A percentile compares a stretch with the other conserved stretches of the same genome.
Conservation (phyloP, 2,888 invertebrate species). For the Polydrusus cervinus region DNA sequence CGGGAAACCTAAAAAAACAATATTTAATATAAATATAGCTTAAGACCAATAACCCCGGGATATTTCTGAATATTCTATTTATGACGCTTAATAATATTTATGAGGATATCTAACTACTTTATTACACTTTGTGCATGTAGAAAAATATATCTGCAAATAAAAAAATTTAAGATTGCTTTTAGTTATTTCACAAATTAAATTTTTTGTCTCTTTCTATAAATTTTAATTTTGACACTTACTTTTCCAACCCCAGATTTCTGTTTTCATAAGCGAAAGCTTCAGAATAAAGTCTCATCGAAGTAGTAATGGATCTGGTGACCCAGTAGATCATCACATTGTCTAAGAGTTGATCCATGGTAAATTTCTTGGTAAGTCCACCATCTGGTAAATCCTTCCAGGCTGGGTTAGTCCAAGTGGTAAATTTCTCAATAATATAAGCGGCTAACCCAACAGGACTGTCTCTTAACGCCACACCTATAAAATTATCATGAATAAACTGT, state of each 20-base stretch:
- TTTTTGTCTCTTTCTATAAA: too few relatives aligned
- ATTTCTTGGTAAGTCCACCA: constrained; percentile 79
- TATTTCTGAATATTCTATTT: too few relatives aligned
- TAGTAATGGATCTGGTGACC: constrained; percentile 81
- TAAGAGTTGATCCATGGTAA: constrained; percentile 80
- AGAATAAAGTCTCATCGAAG: constrained; percentile 83
- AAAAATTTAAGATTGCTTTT: too few relatives aligned
- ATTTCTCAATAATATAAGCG: constrained; percentile 93
- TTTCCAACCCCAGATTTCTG: constrained; percentile 48
- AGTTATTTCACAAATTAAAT: too few relatives aligned
- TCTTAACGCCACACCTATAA: constrained; percentile 78
- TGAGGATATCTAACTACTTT: too few relatives aligned
- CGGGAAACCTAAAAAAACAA: constrained; percentile 75
- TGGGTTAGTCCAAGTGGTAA: constrained; percentile 82
- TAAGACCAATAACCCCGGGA: too few relatives aligned
- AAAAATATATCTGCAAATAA: too few relatives aligned
- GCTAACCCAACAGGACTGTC: constrained; percentile 91
- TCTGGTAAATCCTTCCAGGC: constrained; percentile 73
- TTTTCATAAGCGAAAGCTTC: constrained; percentile 73
- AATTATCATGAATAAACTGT: not conserved
- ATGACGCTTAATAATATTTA: too few relatives aligned
- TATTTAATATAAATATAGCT: too few relatives aligned
- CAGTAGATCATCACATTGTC: constrained; percentile 91
- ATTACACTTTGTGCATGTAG: too few relatives aligned
- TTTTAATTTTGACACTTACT: too few relatives aligned